Percentiles rank a stretch among this genome's conserved stretches.
phyloP scores from a whole-genome alignment of 2,888 invertebrate genomes.

The Priocnemis perturbator region DNA sequence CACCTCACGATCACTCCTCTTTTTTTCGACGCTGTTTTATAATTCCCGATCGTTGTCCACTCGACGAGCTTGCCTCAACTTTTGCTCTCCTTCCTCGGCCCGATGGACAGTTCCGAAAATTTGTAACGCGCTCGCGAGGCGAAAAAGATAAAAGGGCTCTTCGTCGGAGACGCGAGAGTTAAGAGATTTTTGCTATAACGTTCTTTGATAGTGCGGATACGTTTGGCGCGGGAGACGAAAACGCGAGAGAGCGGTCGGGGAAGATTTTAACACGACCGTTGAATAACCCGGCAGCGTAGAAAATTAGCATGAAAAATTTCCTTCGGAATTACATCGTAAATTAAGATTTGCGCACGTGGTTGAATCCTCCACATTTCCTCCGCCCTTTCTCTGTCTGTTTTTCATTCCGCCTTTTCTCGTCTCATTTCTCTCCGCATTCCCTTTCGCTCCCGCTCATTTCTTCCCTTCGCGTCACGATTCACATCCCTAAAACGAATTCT shows the following conservation, averaged over 20 bases:
- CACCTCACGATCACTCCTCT: background rate
- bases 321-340: constrained; percentile 63
- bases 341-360: constrained; percentile 63
- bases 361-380: constrained; percentile 1
- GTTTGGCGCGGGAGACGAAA: too few species aligned
- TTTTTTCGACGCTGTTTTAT: background rate
- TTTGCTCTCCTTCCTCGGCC: too few species aligned
- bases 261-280: too few species aligned
- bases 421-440: constrained; percentile 7
- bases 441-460: too few species aligned
- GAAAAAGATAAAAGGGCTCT: too few species aligned
- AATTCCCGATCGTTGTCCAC: background rate
- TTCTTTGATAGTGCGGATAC: too few species aligned
- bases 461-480: constrained; percentile 6
- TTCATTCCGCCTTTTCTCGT: constrained; percentile 20
- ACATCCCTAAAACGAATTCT: constrained; percentile 25
- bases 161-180: too few species aligned
- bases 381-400: background rate
- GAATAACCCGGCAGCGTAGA: constrained; percentile 33
- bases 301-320: constrained; percentile 67
- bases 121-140: too few species aligned
- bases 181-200: too few species aligned
- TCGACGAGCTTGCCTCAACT: background rate
- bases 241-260: too few species aligned
- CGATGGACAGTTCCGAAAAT: too few species aligned